Conservation (phyloP, 1,140 invertebrate genomes). For the Conopomorpha cramerella region DNA sequence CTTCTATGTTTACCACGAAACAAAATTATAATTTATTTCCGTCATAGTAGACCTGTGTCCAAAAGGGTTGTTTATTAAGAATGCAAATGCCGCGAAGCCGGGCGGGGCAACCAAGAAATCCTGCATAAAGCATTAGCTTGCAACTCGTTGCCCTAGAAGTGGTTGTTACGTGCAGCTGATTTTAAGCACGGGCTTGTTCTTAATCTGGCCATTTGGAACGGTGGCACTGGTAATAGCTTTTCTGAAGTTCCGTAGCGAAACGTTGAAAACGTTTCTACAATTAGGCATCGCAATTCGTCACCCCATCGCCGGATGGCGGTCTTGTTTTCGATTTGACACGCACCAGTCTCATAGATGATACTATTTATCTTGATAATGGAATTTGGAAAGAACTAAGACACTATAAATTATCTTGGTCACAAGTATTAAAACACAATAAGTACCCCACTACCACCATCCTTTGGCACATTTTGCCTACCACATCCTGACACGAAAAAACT, state of each 20-base stretch:
- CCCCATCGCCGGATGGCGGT: constrained; percentile 29
- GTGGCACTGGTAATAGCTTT: constrained; percentile 22
- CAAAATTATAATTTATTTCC: neutral
- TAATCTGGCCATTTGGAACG: constrained; percentile 18
- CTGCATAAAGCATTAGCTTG: no score
- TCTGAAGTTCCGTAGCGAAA: constrained; percentile 22
- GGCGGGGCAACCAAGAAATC: no score
- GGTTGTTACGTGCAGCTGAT: neutral
- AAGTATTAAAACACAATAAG: neutral
- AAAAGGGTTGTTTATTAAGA: neutral
- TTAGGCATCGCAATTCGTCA: constrained; percentile 38
- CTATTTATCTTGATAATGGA: neutral
- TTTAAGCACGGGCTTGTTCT: constrained; percentile 15
- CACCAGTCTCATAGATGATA: constrained; percentile 36
- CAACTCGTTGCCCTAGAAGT: no score
- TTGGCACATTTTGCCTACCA: neutral
- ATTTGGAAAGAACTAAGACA: neutral
- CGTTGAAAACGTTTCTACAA: constrained; percentile 28
- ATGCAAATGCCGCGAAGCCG: neutral
- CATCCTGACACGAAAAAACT: no score
- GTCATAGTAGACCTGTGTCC: neutral
- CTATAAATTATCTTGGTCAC: neutral
- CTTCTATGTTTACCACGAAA: no score
- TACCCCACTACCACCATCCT: no score
- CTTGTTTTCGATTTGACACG: constrained; percentile 45